Evolutionary conservation across 2,888 invertebrate genomes (phyloP), one percentile per base, ranked within the genome.

Genomic region (Bruchidius siliquastri): DNA sequence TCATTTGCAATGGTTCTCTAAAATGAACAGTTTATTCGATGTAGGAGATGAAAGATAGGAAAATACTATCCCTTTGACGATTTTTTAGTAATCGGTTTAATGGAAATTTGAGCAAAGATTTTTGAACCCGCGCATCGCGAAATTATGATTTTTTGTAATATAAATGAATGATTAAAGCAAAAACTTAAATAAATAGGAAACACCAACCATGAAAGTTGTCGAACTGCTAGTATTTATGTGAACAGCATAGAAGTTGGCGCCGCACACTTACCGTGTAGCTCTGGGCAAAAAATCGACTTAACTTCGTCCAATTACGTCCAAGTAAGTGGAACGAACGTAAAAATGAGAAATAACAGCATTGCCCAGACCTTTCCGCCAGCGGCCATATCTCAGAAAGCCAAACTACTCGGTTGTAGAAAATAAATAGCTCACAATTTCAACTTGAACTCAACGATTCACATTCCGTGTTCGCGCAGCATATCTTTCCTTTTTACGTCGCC

Each of bases 351-450:
- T 72, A 69, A 49, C 69, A 49, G 21, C 71, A 75, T 73, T 74
- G 75, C 72, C 71, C 71, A 71, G 72, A 68, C 72, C 70, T 67
- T 68, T 69, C 69, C 67, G 72, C 72, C 70, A 71, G 72, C 70
- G 71, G 72, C 72, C 72, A 72, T 73, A 71, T 67, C 70, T 26
- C 21, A 69, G 30, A 69, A 26, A 21, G 70, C 71, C 69, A 72
- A 72, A 70, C 73, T 73, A 73, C 74, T 72, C 73, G 73, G 72
- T 69, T 71, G 74, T 74, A 73, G 76, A 74, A 73, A 76, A 76
- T 74, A 71, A 71, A 76, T 74, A 73, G 74, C 74, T 72, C 71
- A 71, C 72, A 73, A 73, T 74, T 74, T 76, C 66, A 74, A 76
- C 71, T 76, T 72, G 69, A 73, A 70, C 68, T 70, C 68, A 22